These are phyloP conservation scores for Priocnemis perturbator DNA, from an alignment of 2,888 invertebrate genomes.

Conservation along the genomic window DNA sequence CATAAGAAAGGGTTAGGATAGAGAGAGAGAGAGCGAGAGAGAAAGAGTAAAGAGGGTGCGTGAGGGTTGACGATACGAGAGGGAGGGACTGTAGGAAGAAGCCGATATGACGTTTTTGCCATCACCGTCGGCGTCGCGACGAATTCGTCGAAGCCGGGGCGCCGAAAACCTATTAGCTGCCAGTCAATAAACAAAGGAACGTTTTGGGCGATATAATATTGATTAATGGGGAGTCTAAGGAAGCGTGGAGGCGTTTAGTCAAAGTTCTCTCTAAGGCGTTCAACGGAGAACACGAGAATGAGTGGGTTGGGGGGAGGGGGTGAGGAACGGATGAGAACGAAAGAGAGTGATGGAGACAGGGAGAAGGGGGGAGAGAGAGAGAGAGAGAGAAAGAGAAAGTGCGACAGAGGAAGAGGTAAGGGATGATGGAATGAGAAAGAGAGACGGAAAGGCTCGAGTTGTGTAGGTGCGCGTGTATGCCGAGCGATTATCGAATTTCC, in stretches of 20 bases:
- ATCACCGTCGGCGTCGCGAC: conserved; percentile 24
- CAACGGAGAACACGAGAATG: conserved; percentile 36
- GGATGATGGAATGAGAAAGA: conserved; percentile 7
- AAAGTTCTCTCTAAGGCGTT: conserved; percentile 73
- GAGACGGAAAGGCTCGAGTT: neutral
- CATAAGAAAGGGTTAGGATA: no score
- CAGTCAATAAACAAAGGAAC: conserved; percentile 75
- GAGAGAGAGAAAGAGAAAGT: conserved; percentile 5
- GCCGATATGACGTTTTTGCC: conserved; percentile 45
- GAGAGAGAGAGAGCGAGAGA: neutral
- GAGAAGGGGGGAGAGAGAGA: conserved; percentile 10
- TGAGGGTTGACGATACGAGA: neutral
- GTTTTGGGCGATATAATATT: conserved; percentile 75
- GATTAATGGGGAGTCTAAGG: conserved; percentile 76
- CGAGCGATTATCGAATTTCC: conserved; percentile 76
- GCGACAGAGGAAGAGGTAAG: conserved; percentile 5
- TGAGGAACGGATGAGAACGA: conserved; percentile 18
- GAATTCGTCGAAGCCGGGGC: conserved; percentile 57
- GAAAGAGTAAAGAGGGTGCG: neutral
- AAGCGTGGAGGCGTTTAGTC: conserved; percentile 75
- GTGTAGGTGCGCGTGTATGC: conserved; percentile 67
- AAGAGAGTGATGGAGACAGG: conserved; percentile 17
- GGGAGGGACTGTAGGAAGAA: conserved; percentile 1
- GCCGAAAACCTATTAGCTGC: conserved; percentile 73
- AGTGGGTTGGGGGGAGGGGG: conserved; percentile 28